phyloP scores from a whole-genome alignment of 2,113 vertebrate species.

The Dasyornis broadbenti region DNA sequence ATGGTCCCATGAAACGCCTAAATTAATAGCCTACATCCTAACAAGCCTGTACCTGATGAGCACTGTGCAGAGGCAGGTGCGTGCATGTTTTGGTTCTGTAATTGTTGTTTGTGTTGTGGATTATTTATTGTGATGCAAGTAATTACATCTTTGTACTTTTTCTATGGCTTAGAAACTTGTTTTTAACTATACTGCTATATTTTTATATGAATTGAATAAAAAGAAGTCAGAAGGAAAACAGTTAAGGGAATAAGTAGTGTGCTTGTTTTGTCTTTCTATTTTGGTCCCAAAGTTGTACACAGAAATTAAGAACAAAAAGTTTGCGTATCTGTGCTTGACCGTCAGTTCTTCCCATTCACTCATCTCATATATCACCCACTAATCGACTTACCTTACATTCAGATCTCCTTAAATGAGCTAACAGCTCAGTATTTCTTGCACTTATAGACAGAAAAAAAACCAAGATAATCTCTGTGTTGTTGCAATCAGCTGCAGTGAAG shows the following conservation, averaged over 20 bases:
- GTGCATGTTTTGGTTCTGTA: background rate
- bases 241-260: background rate
- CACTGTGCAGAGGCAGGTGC: background rate
- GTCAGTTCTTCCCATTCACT: background rate
- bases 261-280: background rate
- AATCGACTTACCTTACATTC: background rate
- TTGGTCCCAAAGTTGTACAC: background rate
- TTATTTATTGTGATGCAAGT: background rate
- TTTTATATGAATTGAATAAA: background rate
- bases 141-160: background rate
- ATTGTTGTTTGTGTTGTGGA: background rate
- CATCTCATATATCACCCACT: background rate
- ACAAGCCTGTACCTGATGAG: background rate
- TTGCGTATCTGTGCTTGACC: background rate
- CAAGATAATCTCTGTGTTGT: background rate
- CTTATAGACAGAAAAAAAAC: background rate
- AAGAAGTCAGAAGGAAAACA: background rate
- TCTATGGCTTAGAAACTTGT: background rate
- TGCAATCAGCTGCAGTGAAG: background rate
- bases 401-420: background rate
- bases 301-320: background rate
- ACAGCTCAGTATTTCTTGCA: background rate
- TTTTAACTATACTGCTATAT: background rate
- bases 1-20: background rate
- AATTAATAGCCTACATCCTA: background rate